Conservation (phyloP, 2,888 invertebrate genomes). For the Sarcophaga subvicina region DNA sequence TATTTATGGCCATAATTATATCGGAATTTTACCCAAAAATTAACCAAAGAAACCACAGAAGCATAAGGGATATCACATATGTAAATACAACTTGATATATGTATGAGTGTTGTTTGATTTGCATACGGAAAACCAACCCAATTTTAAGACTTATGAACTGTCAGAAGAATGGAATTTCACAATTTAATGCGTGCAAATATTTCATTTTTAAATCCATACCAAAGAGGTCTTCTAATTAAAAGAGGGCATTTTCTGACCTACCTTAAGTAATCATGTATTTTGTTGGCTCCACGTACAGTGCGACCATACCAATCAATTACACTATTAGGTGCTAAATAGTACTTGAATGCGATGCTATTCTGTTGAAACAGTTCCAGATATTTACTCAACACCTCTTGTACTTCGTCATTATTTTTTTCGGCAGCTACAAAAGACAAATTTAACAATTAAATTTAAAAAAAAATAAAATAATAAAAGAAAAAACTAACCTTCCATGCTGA, state of each 20-base stretch:
- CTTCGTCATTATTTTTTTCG: slow-evolving; percentile 36
- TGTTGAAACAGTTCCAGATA: slow-evolving; percentile 73
- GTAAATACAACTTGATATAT: too few relatives aligned
- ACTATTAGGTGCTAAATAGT: slow-evolving; percentile 74
- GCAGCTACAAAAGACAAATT: slow-evolving; percentile 29
- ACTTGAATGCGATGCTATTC: slow-evolving; percentile 71
- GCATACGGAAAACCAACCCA: too few relatives aligned
- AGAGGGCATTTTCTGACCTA: slow-evolving; percentile 57
- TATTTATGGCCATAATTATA: too few relatives aligned
- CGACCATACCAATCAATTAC: slow-evolving; percentile 77
- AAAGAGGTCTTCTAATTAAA: not conserved
- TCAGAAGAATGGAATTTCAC: too few relatives aligned
- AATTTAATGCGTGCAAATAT: too few relatives aligned
- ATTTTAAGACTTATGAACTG: too few relatives aligned
- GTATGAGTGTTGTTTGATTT: too few relatives aligned
- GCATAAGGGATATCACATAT: too few relatives aligned
- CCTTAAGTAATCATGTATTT: slow-evolving; percentile 75
- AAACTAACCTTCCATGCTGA: slow-evolving; percentile 66
- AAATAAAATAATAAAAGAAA: not conserved
- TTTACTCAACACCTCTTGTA: slow-evolving; percentile 69
- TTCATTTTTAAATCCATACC: too few relatives aligned
- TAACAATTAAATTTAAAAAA: too few relatives aligned
- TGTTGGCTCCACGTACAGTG: slow-evolving; percentile 73
- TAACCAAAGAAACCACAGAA: too few relatives aligned
- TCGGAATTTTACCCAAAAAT: too few relatives aligned